Base-by-base conservation (phyloP, 1,140 invertebrate genomes). In the Trissolcus basalis region DNA sequence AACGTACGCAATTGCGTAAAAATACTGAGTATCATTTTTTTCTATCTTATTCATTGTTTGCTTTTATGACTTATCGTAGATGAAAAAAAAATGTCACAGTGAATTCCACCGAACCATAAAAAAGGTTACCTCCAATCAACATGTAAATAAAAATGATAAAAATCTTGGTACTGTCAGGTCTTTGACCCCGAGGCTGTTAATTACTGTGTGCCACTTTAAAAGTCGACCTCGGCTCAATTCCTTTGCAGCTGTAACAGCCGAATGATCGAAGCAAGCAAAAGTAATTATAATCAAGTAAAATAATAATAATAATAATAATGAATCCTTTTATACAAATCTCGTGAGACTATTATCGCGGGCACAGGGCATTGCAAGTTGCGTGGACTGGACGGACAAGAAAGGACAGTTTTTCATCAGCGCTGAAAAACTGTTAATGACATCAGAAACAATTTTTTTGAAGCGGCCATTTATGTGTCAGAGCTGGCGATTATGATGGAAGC, bases 231-330 rank as follows among this genome's bases (percentile, higher is more conserved):
- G 76, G 47, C 32, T 78, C 67, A 44, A 71, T 78, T 78, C 60
- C 76, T 73, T 47, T 27, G 56, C 67, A 71, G 70, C 76, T 78
- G 76, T 56, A 72, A 78, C 76, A 78, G 65, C 77, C 77, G 71
- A 74, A 78, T 74, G 77, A 74, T 74, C 53, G 59, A 67, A 70
- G 64, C 71, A 78, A 78, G 70, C 70, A 78, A 78, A 78, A 75
- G 73, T 78, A 71, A 78, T 67, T 78, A 27, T 27, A 78, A 74
- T 78, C 77, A 51, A 74, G 67, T 75, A 78, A 71, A 74, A 78
- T 78, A 74, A 74, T 59, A 48, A 78, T 64, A 43, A 63, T 35
- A 67, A 50, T 50, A 54, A 51, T n/a, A 60, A 44, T 63, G 65
- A 78, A 49, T 60, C 35, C 43, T 33, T 71, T 50, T 67, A 16